Conservation (phyloP, 2,888 invertebrate genomes). For the Lepidocyrtinus sp. region DNA sequence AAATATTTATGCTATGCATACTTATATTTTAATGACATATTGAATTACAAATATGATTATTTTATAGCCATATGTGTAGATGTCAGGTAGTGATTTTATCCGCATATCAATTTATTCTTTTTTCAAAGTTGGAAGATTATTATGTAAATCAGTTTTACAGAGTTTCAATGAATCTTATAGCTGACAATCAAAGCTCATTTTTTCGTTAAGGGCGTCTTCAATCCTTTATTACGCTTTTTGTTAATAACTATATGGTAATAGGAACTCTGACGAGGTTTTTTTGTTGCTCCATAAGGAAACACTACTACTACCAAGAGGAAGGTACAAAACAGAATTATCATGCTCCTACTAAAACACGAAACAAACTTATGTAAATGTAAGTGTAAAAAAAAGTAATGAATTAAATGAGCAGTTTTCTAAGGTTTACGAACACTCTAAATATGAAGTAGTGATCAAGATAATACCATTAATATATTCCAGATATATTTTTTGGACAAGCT, state of each 20-base stretch:
- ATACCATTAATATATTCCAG: constrained; percentile 40
- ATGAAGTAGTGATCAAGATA: constrained; percentile 18
- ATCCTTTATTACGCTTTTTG: no score
- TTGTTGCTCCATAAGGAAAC: not conserved
- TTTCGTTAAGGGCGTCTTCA: no score
- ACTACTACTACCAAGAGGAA: not conserved
- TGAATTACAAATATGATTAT: constrained; percentile 47
- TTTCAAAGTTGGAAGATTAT: constrained; percentile 45
- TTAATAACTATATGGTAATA: no score
- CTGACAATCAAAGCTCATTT: constrained; percentile 38
- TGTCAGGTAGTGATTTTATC: constrained; percentile 14
- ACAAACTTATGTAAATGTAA: not conserved
- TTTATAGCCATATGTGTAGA: constrained; percentile 20
- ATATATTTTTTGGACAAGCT: constrained; percentile 29
- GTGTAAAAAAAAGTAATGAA: no score
- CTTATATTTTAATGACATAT: constrained; percentile 32
- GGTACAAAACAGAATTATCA: not conserved
- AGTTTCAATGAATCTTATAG: not conserved
- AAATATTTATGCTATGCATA: constrained; percentile 13
- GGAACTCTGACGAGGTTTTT: not conserved
- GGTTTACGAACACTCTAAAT: not conserved
- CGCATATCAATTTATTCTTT: constrained; percentile 50
- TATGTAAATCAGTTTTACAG: constrained; percentile 44
- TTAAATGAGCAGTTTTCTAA: constrained; percentile 17
- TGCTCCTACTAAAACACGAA: not conserved